Evolutionary conservation across 2,888 invertebrate genomes (phyloP).

Genomic region (Drepana falcataria): DNA sequence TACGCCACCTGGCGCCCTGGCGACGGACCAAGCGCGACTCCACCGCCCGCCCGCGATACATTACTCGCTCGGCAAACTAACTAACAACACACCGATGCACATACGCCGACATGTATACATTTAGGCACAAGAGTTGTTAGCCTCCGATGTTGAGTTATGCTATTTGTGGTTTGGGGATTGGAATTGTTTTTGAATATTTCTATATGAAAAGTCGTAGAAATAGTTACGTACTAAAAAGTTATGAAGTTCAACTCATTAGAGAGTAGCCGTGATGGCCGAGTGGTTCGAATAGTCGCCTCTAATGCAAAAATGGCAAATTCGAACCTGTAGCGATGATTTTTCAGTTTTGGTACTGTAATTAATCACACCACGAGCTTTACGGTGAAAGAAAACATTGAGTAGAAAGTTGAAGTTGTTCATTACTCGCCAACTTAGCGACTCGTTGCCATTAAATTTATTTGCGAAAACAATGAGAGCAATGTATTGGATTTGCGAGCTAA

Average conservation of each 20-base stretch:
- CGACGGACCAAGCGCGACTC: constrained; percentile 1
- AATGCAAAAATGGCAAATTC: too few species aligned
- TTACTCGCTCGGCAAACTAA: neutral
- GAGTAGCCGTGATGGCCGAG: too few species aligned
- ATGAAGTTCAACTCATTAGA: too few species aligned
- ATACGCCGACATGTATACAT: neutral
- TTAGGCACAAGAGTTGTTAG: neutral
- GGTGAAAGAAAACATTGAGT: too few species aligned
- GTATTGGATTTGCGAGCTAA: neutral
- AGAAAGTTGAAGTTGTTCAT: constrained; percentile 14
- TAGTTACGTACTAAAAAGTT: too few species aligned
- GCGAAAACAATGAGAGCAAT: neutral
- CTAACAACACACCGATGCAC: neutral
- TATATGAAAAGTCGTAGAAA: too few species aligned
- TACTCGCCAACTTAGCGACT: constrained; percentile 15
- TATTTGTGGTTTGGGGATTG: too few species aligned
- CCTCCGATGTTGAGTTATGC: neutral
- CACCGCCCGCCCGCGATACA: neutral
- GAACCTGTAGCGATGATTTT: too few species aligned
- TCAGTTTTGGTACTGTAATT: too few species aligned
- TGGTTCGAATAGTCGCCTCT: too few species aligned
- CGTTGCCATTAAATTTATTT: constrained; percentile 1
- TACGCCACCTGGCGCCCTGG: neutral
- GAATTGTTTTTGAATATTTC: too few species aligned
- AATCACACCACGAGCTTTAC: too few species aligned